Evolutionary conservation across 2,888 invertebrate species (phyloP).

Genomic region (Stenurella melanura): DNA sequence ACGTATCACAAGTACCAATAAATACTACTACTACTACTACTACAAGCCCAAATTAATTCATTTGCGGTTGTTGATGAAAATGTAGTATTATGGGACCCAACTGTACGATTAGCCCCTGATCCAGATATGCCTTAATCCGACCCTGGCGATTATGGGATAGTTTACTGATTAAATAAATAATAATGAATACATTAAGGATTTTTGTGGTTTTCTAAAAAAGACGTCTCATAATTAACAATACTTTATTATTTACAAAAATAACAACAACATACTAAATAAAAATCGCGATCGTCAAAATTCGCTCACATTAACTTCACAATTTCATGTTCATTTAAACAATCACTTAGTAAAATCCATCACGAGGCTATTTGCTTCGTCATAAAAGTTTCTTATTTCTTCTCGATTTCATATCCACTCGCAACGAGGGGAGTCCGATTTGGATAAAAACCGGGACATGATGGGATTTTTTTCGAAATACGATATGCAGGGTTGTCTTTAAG

Average conservation of each 20-base stretch:
- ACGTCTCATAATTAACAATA: conserved; percentile 63
- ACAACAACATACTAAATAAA: conserved; percentile 66
- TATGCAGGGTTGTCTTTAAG: conserved; percentile 45
- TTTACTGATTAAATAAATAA: too few relatives aligned
- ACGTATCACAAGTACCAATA: too few relatives aligned
- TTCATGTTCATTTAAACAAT: conserved; percentile 38
- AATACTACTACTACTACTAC: too few relatives aligned
- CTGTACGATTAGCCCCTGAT: too few relatives aligned
- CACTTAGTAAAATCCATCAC: conserved; percentile 30
- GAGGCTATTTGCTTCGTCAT: background rate
- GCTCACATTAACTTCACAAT: conserved; percentile 50
- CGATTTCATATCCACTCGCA: conserved; percentile 19
- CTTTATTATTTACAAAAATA: conserved; percentile 67
- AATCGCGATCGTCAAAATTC: conserved; percentile 52
- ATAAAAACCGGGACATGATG: conserved; percentile 3
- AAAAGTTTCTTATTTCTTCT: conserved; percentile 14
- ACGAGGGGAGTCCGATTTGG: background rate
- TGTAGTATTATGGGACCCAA: too few relatives aligned
- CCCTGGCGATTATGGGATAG: too few relatives aligned
- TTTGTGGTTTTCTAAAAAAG: conserved; percentile 29
- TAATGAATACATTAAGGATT: too few relatives aligned
- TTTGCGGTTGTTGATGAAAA: too few relatives aligned
- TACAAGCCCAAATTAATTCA: too few relatives aligned
- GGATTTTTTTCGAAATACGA: conserved; percentile 41
- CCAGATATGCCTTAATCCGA: too few relatives aligned